These are phyloP conservation scores for Hipparchia sbordonii DNA, from an alignment of 2,888 invertebrate species.

Conservation along the genomic window DNA sequence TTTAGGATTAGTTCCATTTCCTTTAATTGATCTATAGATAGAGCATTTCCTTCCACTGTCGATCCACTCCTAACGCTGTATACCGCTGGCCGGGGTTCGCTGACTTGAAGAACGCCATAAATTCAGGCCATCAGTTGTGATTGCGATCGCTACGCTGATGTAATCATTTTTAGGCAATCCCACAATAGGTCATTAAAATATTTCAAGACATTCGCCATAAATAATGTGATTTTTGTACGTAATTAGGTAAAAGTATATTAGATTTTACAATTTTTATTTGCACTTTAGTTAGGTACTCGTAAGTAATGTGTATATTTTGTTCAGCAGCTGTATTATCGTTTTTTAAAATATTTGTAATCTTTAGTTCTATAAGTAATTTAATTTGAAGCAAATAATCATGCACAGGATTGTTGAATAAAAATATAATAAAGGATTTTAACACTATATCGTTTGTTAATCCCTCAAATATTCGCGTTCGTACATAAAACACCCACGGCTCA, in stretches of 20 bases:
- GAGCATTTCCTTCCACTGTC: too few species aligned
- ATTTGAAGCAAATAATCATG: background rate
- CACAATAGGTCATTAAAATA: background rate
- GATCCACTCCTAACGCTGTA: too few species aligned
- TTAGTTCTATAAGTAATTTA: background rate
- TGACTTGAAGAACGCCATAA: too few species aligned
- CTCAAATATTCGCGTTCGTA: too few species aligned
- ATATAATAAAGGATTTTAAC: background rate
- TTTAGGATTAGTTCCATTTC: too few species aligned
- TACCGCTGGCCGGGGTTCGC: too few species aligned
- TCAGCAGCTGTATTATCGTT: background rate
- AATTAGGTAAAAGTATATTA: background rate
- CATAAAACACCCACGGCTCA: too few species aligned
- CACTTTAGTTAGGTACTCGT: background rate
- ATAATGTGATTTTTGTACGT: slow-evolving; percentile 1
- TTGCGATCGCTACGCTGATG: too few species aligned
- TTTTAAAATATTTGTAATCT: background rate
- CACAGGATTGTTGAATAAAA: slow-evolving; percentile 1
- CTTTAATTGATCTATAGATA: too few species aligned
- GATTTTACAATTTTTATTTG: background rate
- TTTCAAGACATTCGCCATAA: slow-evolving; percentile 6
- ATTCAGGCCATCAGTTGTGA: too few species aligned
- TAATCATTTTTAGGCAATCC: too few species aligned
- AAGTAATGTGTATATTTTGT: background rate
- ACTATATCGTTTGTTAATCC: background rate